A percentile compares a stretch with the other conserved stretches of the same genome.
These are phyloP conservation scores for Balearica regulorum DNA, from an alignment of 2,797 vertebrate species.

Conservation along the genomic window DNA sequence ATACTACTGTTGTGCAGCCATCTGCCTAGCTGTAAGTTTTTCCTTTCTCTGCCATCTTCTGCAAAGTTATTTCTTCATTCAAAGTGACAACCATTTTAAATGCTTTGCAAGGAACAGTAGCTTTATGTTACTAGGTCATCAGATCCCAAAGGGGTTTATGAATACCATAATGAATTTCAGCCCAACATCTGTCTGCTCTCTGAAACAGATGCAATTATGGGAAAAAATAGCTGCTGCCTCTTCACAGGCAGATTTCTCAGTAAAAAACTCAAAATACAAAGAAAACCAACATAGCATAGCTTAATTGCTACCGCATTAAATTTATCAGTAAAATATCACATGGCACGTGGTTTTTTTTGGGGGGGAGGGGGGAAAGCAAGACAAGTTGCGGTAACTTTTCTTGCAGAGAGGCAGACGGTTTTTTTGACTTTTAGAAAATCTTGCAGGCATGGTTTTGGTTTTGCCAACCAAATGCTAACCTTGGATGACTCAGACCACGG, in stretches of 20 bases:
- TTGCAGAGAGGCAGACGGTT: background rate
- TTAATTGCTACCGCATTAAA: background rate
- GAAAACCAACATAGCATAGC: background rate
- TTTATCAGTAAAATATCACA: slow-evolving; percentile 30
- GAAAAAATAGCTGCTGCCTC: slow-evolving; percentile 32
- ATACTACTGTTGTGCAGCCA: background rate
- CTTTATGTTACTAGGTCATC: slow-evolving; percentile 56
- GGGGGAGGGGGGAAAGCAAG: background rate
- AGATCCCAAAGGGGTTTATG: slow-evolving; percentile 32
- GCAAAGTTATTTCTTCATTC: slow-evolving; percentile 19
- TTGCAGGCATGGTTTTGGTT: slow-evolving; percentile 12
- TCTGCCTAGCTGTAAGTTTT: background rate
- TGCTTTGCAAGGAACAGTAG: slow-evolving; percentile 10
- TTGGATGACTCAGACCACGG: slow-evolving; percentile 21
- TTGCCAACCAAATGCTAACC: slow-evolving; percentile 22
- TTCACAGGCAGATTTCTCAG: slow-evolving; percentile 1
- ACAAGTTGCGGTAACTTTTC: background rate
- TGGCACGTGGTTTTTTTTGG: background rate
- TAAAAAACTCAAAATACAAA: background rate
- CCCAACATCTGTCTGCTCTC: slow-evolving; percentile 54
- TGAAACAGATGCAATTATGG: slow-evolving; percentile 49
- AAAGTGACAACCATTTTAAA: background rate
- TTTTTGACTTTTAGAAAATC: slow-evolving; percentile 8
- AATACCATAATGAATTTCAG: slow-evolving; percentile 58
- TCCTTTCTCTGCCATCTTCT: background rate